These are phyloP conservation scores for Drosophila planitibia DNA, from an alignment of 2,888 invertebrate genomes.

Conservation along the genomic window DNA sequence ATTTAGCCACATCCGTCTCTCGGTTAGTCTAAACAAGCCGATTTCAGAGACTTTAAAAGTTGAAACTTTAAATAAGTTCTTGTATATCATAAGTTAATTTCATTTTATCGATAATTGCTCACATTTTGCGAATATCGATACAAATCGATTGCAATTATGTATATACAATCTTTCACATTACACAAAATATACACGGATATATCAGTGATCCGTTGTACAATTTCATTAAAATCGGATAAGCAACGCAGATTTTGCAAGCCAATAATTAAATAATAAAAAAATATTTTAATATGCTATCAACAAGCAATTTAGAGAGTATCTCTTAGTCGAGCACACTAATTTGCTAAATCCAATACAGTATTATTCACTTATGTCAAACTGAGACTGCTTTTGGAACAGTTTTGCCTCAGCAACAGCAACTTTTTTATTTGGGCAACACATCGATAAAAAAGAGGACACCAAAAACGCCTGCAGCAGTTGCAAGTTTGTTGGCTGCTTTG, in stretches of 20 bases:
- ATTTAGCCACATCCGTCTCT: background rate
- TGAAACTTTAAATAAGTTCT: background rate
- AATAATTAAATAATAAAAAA: too few species aligned
- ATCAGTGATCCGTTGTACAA: background rate
- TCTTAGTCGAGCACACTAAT: background rate
- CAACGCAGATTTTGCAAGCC: too few species aligned
- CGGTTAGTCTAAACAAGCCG: background rate
- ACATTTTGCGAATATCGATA: background rate
- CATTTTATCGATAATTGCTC: background rate
- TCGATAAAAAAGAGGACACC: background rate
- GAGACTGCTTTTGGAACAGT: background rate
- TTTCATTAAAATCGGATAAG: too few species aligned
- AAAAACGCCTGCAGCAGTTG: conserved; percentile 5
- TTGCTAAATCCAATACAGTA: too few species aligned
- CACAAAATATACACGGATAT: background rate
- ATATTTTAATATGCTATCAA: background rate
- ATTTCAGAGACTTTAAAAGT: accelerated
- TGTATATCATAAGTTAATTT: background rate
- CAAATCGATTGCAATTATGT: background rate
- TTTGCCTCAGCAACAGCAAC: background rate
- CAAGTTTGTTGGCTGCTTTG: conserved; percentile 15
- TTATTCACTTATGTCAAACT: background rate
- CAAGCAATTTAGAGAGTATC: background rate
- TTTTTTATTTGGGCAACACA: conserved; percentile 1
- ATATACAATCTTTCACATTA: background rate